These are phyloP conservation scores for Drosophila bifasciata DNA, from an alignment of 1,140 invertebrate genomes.

Conservation along the genomic window DNA sequence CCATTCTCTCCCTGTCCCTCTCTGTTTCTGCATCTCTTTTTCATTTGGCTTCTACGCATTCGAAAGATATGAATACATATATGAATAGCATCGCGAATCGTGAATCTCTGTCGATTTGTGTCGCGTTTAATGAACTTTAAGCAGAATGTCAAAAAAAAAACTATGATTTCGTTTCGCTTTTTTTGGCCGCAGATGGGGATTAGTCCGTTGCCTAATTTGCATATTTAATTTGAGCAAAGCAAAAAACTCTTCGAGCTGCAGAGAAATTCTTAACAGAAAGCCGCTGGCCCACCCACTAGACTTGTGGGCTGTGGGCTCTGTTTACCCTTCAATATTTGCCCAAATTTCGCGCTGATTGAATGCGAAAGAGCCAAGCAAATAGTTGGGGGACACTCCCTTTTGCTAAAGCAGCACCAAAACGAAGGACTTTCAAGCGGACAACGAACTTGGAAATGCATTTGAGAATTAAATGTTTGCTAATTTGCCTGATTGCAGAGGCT, in stretches of 20 bases:
- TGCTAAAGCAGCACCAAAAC: constrained; percentile 30
- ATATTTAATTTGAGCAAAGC: constrained; percentile 69
- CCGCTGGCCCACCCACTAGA: no score
- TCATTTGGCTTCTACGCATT: not conserved
- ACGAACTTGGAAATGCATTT: constrained; percentile 72
- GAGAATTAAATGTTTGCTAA: constrained; percentile 75
- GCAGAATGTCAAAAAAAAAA: constrained; percentile 65
- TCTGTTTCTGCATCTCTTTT: not conserved
- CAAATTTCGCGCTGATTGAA: constrained; percentile 76
- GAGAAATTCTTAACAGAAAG: no score
- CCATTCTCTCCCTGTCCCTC: not conserved
- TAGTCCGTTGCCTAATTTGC: constrained; percentile 59
- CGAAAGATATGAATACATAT: no score
- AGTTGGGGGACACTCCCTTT: constrained; percentile 20
- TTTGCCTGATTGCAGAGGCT: constrained; percentile 60
- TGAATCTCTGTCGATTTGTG: constrained; percentile 13
- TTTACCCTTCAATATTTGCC: constrained; percentile 59
- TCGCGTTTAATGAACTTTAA: constrained; percentile 77
- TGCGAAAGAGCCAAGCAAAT: constrained; percentile 30
- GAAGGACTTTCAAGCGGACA: constrained; percentile 66
- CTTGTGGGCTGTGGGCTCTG: no score
- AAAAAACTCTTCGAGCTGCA: not conserved
- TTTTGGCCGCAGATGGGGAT: constrained; percentile 30
- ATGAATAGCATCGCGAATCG: no score
- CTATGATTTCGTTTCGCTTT: constrained; percentile 65